Evolutionary conservation across 2,797 vertebrate species (phyloP), one percentile per base, ranked within the genome.

Genomic region (Rhinophrynus dorsalis): DNA sequence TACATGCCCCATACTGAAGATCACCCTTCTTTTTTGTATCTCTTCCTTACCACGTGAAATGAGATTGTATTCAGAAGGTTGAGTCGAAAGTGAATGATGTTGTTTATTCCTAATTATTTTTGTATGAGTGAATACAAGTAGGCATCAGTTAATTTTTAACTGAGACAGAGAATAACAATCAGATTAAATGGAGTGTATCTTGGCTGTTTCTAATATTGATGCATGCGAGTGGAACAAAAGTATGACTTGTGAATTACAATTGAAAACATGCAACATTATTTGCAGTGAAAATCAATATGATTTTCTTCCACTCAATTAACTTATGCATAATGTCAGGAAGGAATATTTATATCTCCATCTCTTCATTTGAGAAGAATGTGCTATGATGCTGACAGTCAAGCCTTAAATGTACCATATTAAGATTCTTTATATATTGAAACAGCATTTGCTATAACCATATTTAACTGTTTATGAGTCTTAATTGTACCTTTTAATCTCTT

Each of bases 111-210:
- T 64, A 57, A 71, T 71, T 64, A 64, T 71, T 64, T 47, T 38
- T 50, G 38, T 57, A 38, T 32, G 42, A 57, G 51, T 50, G 60
- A 71, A 55, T 42, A 51, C 42, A 56, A 60, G 69, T 51, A 78
- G 80, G 75, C 78, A 75, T 72, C 75, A 62, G 56, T 81, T 80
- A 82, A 83, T 82, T 85, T 82, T 81, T 80, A 76, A 69, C 68
- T 29, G 24, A 77, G 67, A 29, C 29, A 8, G 32, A 72, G 60
- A 80, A 74, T 85, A 75, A 76, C 56, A 73, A 68, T 75, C 67
- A 58, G 52, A 79, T 77, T 76, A 78, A 82, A 79, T 82, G 72
- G 70, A 65, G 74, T 82, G 50, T 79, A 30, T 58, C 77, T 63
- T 69, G 74, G 45, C 62, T 74, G 30, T 42, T 63, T 79, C 61